phyloP scores from a whole-genome alignment of 64 coral and sea anemone species.

The Trachythela sp. region DNA sequence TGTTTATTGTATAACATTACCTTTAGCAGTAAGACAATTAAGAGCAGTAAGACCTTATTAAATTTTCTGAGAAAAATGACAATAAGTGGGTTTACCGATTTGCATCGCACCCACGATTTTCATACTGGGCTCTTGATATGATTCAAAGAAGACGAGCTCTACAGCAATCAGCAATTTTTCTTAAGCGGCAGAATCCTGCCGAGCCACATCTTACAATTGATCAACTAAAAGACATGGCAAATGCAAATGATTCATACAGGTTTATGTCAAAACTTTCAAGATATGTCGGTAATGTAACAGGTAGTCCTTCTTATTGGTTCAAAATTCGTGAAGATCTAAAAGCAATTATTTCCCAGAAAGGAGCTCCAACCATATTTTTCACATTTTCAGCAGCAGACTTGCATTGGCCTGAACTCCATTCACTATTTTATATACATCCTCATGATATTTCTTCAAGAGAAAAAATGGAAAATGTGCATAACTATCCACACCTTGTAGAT shows the following conservation, averaged over 20 bases:
- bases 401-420: not conserved
- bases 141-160: not conserved
- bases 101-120: too few relatives aligned
- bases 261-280: slow-evolving; percentile 4
- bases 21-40: not conserved
- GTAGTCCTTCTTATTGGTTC: not conserved
- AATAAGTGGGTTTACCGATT: not conserved
- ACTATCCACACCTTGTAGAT: slow-evolving; percentile 1
- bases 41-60: not conserved
- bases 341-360: not conserved
- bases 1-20: not conserved
- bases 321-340: not conserved
- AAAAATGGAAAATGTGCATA: not conserved
- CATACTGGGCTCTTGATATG: not conserved
- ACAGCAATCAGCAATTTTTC: not conserved
- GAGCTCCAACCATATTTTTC: slow-evolving; percentile 1
- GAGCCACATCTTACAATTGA: not conserved
- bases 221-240: not conserved
- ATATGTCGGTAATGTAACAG: not conserved
- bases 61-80: not conserved
- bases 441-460: not conserved
- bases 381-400: not conserved
- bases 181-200: not conserved
- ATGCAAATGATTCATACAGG: not conserved
- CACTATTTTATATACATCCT: not conserved